phyloP scores from a whole-genome alignment of 2,113 vertebrate species.

The Tragulus kanchil region DNA sequence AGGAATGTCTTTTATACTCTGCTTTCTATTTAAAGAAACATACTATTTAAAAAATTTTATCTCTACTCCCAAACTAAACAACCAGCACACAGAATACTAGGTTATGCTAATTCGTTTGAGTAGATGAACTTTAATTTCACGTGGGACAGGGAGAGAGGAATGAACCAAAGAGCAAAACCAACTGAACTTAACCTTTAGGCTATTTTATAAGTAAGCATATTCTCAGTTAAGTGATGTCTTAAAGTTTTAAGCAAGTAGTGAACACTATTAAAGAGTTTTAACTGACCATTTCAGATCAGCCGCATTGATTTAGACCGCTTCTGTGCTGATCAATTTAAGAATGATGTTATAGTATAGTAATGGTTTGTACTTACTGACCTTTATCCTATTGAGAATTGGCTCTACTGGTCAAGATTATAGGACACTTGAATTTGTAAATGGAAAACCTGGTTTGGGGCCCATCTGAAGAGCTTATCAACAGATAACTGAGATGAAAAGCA shows the following conservation, averaged over 20 bases:
- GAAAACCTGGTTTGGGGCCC: neutral
- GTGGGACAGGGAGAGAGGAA: neutral
- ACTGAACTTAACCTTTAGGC: neutral
- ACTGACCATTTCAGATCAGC: neutral
- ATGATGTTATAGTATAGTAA: neutral
- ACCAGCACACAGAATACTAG: neutral
- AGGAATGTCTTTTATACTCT: slow-evolving; percentile 51
- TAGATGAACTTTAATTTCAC: slow-evolving; percentile 23
- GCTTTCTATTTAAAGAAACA: slow-evolving; percentile 67
- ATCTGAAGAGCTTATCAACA: neutral
- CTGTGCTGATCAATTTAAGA: neutral
- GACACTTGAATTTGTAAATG: slow-evolving; percentile 39
- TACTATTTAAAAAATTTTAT: slow-evolving; percentile 63
- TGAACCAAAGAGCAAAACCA: neutral
- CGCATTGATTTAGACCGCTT: neutral
- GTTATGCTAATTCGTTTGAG: neutral
- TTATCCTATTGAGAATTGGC: slow-evolving; percentile 14
- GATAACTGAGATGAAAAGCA: neutral
- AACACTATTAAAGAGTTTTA: slow-evolving; percentile 26
- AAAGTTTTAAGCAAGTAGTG: neutral
- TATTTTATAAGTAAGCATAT: neutral
- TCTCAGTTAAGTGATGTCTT: slow-evolving; percentile 16
- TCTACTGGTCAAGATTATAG: neutral
- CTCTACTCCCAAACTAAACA: slow-evolving; percentile 53
- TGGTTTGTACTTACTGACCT: neutral